Conservation (phyloP, 1,140 invertebrate genomes). For the Drosophila gunungcola region DNA sequence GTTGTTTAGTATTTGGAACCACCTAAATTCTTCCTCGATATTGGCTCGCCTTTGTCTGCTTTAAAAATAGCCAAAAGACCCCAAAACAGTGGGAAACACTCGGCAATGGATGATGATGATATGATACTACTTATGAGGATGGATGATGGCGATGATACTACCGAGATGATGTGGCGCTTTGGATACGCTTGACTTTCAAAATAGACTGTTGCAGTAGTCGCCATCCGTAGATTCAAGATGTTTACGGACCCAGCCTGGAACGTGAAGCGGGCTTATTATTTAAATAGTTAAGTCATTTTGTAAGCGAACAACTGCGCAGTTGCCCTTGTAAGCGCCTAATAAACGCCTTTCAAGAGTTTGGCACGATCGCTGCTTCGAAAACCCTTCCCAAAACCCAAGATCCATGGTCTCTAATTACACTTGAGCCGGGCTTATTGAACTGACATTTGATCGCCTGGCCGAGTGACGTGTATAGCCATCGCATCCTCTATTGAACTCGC, state of each 20-base stretch:
- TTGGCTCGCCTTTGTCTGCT: constrained; percentile 35
- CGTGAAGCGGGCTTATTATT: constrained; percentile 69
- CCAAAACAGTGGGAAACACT: constrained; percentile 37
- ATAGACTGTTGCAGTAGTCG: constrained; percentile 30
- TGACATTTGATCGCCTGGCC: constrained; percentile 58
- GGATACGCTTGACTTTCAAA: constrained; percentile 28
- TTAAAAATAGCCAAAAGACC: constrained; percentile 41
- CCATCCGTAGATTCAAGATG: constrained; percentile 22
- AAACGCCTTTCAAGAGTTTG: constrained; percentile 26
- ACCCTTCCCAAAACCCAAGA: constrained; percentile 9
- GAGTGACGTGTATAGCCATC: constrained; percentile 50
- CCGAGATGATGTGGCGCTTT: constrained; percentile 45
- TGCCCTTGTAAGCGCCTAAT: constrained; percentile 49
- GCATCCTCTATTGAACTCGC: constrained; percentile 13
- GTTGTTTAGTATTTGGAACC: constrained; percentile 36
- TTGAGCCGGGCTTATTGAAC: constrained; percentile 37
- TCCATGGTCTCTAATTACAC: constrained; percentile 33
- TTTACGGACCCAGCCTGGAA: constrained; percentile 24
- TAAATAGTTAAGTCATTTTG: constrained; percentile 65
- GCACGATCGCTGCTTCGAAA: constrained; percentile 26
- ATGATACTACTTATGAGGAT: not conserved
- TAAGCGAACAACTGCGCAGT: constrained; percentile 69
- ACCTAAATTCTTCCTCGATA: constrained; percentile 1
- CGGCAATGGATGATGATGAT: constrained; percentile 29
- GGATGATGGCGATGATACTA: constrained; percentile 15